A percentile compares a stretch with the other conserved stretches of the same genome.
phyloP scores from a whole-genome alignment of 2,888 invertebrate species.

The Hypsopygia costalis region DNA sequence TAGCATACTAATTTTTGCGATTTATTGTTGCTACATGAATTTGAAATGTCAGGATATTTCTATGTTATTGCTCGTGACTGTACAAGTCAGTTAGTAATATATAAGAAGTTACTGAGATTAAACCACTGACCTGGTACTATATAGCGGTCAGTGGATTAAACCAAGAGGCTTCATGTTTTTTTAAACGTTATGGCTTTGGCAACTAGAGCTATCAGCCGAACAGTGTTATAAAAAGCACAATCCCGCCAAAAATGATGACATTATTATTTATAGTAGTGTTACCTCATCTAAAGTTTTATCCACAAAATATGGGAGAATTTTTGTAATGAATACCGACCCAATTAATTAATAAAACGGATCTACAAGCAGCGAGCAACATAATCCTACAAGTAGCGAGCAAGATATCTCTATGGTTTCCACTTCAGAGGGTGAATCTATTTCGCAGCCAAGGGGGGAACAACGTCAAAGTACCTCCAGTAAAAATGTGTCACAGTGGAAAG shows the following conservation, averaged over 20 bases:
- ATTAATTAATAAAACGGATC: background rate
- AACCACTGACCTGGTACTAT: background rate
- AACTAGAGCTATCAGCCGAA: background rate
- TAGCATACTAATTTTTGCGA: too few species aligned
- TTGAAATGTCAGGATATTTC: too few species aligned
- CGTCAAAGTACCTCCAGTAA: background rate
- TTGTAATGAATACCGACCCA: background rate
- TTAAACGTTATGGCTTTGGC: background rate
- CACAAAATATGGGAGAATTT: background rate
- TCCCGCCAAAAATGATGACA: conserved; percentile 2
- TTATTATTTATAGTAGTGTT: conserved; percentile 4
- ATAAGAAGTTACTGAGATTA: background rate
- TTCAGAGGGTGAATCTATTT: too few species aligned
- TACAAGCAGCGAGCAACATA: background rate
- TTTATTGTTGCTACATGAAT: too few species aligned
- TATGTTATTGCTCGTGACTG: too few species aligned
- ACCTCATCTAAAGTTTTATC: conserved; percentile 3
- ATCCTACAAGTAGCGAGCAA: too few species aligned
- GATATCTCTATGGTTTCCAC: too few species aligned
- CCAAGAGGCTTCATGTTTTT: conserved; percentile 1
- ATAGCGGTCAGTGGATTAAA: conserved; percentile 1
- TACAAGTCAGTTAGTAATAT: conserved; percentile 3
- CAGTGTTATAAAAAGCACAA: conserved; percentile 1
- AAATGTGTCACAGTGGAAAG: background rate
- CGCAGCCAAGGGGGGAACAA: background rate